These are phyloP conservation scores for Oncorhynchus gorbuscha DNA, from an alignment of 2,113 vertebrate genomes.

Conservation along the genomic window DNA sequence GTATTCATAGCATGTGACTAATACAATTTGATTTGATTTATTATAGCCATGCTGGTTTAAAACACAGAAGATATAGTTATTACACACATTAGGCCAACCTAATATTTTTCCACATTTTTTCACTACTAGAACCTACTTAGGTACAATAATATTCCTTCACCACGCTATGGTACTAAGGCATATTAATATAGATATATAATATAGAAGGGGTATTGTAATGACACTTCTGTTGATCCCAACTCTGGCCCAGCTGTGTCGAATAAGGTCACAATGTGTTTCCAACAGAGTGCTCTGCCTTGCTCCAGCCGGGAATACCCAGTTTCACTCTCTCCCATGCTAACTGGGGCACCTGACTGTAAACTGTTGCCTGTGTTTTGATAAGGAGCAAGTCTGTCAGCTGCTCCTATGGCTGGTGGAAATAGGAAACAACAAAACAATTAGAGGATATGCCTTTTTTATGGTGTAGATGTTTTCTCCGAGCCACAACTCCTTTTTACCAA, in stretches of 20 bases:
- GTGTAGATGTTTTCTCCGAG: background rate
- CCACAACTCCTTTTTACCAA: background rate
- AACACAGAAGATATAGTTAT: too few relatives aligned
- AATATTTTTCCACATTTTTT: too few relatives aligned
- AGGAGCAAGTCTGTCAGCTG: background rate
- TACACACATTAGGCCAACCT: too few relatives aligned
- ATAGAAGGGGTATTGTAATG: too few relatives aligned
- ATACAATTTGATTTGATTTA: too few relatives aligned
- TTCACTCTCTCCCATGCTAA: conserved; percentile 21
- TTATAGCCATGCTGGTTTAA: too few relatives aligned
- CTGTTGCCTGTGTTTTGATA: background rate
- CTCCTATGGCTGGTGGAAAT: background rate
- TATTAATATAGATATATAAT: too few relatives aligned
- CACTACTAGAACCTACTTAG: too few relatives aligned
- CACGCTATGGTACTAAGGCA: too few relatives aligned
- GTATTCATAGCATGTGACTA: too few relatives aligned
- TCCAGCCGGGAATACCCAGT: conserved; percentile 15
- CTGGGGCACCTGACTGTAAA: conserved; percentile 21
- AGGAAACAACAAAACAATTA: background rate
- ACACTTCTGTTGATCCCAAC: too few relatives aligned
- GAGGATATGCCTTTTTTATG: background rate
- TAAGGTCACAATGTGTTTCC: conserved; percentile 24
- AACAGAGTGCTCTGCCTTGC: conserved; percentile 3
- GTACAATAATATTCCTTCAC: too few relatives aligned
- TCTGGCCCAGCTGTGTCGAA: conserved; percentile 1